Percentiles rank a stretch among this genome's conserved stretches.
Evolutionary conservation across 2,797 vertebrate genomes (phyloP).

Genomic region (Eidolon dupreanum): DNA sequence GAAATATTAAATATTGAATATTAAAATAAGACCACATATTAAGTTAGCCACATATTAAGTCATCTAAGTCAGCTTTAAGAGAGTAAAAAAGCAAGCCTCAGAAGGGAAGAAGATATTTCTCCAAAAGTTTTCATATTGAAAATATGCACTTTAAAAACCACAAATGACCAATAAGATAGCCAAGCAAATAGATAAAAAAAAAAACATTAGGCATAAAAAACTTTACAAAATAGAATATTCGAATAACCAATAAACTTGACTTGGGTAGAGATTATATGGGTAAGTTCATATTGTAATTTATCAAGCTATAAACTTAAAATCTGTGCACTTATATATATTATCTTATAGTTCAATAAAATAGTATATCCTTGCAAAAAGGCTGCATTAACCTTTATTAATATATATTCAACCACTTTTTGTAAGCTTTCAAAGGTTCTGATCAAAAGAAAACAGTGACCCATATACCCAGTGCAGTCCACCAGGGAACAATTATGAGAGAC

Average conservation of each 20-base stretch:
- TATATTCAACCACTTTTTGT: neutral
- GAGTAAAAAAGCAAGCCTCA: neutral
- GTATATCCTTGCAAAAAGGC: neutral
- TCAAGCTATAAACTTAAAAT: neutral
- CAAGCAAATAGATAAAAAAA: neutral
- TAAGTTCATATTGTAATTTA: neutral
- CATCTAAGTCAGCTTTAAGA: neutral
- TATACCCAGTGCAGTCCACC: neutral
- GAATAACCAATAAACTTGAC: neutral
- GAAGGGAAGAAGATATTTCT: neutral
- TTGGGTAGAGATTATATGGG: neutral
- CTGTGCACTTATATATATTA: neutral
- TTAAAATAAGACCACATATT: neutral
- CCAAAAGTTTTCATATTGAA: neutral
- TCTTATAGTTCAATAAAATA: neutral
- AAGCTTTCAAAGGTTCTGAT: neutral
- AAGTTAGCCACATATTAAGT: neutral
- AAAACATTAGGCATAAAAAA: neutral
- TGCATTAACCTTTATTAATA: neutral
- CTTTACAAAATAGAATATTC: neutral
- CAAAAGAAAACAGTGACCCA: neutral
- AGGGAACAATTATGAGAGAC: neutral
- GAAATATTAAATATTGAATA: neutral
- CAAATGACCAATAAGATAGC: neutral
- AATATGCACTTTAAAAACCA: neutral